phyloP scores from a whole-genome alignment of 2,888 invertebrate genomes.

The Andrena chrysosceles region DNA sequence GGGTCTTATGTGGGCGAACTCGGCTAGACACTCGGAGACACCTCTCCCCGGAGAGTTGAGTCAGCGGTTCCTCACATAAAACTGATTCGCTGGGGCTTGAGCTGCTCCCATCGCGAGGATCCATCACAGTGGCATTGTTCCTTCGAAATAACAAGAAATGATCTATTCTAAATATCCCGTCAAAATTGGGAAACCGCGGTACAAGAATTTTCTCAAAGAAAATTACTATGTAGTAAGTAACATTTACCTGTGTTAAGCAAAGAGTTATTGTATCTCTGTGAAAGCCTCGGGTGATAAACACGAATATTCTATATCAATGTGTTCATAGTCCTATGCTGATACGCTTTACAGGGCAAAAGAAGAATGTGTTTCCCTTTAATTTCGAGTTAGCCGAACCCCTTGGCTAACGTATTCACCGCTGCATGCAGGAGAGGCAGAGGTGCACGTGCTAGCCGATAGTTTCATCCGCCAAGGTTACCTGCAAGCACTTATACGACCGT shows the following conservation, averaged over 20 bases:
- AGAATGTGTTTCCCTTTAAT: background rate
- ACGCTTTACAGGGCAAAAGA: background rate
- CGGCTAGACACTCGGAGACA: slow-evolving; percentile 71
- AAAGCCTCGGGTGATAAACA: background rate
- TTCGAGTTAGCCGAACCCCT: background rate
- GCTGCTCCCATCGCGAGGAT: slow-evolving; percentile 25
- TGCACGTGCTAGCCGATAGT: slow-evolving; percentile 29
- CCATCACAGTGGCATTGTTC: slow-evolving; percentile 41
- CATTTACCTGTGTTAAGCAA: no score
- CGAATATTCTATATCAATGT: background rate
- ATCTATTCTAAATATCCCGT: no score
- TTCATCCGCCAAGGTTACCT: slow-evolving; percentile 46
- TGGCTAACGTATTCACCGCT: slow-evolving; percentile 6
- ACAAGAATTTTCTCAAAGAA: no score
- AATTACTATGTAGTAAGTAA: no score
- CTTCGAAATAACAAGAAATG: background rate
- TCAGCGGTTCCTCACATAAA: slow-evolving; percentile 69
- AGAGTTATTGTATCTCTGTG: background rate
- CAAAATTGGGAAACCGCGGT: no score
- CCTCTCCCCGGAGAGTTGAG: slow-evolving; percentile 69
- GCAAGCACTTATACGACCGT: slow-evolving; percentile 44
- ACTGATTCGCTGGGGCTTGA: slow-evolving; percentile 45
- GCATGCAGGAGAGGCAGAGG: slow-evolving; percentile 17
- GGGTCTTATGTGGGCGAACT: slow-evolving; percentile 73
- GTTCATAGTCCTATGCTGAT: slow-evolving; percentile 33